Percentiles rank a stretch among this genome's conserved stretches.
phyloP scores from a whole-genome alignment of 2,888 invertebrate genomes.

The Ellobium chinense region DNA sequence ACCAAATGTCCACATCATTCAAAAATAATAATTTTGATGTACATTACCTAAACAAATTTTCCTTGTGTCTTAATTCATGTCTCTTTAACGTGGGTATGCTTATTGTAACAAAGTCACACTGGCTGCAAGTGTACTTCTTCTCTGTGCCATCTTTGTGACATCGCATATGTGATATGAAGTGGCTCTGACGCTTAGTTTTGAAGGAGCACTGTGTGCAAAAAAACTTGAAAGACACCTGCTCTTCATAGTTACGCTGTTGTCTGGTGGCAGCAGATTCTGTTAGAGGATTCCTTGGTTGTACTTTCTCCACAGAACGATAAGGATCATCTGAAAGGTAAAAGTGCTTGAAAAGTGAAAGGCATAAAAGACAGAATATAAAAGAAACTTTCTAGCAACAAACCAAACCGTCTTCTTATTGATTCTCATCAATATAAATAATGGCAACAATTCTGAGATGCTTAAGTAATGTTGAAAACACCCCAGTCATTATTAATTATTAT shows the following conservation, averaged over 20 bases:
- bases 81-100: slow-evolving; percentile 76
- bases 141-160: slow-evolving; percentile 68
- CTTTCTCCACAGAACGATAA: slow-evolving; percentile 18
- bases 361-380: too few relatives aligned
- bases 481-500: too few relatives aligned
- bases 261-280: slow-evolving; percentile 36
- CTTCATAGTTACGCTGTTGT: slow-evolving; percentile 49
- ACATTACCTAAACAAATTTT: slow-evolving; percentile 44
- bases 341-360: too few relatives aligned
- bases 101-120: slow-evolving; percentile 78
- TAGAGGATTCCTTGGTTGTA: slow-evolving; percentile 37
- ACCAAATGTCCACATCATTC: too few relatives aligned
- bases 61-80: slow-evolving; percentile 76
- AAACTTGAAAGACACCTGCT: slow-evolving; percentile 74
- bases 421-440: too few relatives aligned
- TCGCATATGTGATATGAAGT: slow-evolving; percentile 76
- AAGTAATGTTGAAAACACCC: too few relatives aligned
- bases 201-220: slow-evolving; percentile 80
- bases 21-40: too few relatives aligned
- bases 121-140: slow-evolving; percentile 67
- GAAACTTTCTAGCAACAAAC: background rate
- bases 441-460: too few relatives aligned
- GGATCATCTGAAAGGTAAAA: slow-evolving; percentile 2
- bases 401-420: background rate
- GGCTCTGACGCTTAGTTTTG: slow-evolving; percentile 79